Base-by-base conservation (phyloP, 1,140 invertebrate genomes). In the Drosophila suzukii region DNA sequence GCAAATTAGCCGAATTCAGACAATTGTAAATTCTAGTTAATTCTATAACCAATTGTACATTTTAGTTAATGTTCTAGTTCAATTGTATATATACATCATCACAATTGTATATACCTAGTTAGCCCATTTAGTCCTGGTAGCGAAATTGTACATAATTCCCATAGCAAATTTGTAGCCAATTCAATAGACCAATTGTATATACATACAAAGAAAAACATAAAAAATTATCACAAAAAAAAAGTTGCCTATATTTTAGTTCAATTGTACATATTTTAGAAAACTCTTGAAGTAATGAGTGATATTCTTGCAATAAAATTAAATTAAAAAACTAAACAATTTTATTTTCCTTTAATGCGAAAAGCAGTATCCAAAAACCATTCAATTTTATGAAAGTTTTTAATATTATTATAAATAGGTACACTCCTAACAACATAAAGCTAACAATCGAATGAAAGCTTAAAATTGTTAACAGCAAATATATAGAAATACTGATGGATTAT, bases 271-370 rank as follows among this genome's bases (percentile, higher is more conserved):
- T 36, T 17, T 57, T 27, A 71, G 34, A 2, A 49, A 27, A 27
- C 32, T 34, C 36, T 38, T 0, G 20, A 60, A 58, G 15, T 57
- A 61, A 41, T 79, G 75, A 60, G 75, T 83, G 79, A 86, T 88
- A 78, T 60, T 67, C 43, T 39, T 71, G 82, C 78, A 86, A 86
- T 86, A 79, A 88, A 86, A 82, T 79, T 1, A 36, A 75, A 81
- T 85, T 5, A 12, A 46, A 20, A 20, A 46, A 8, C 15, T 10
- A 0, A 34, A 34, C 32, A 8, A 0, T 34, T 34, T 34, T 34
- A 34, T 34, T 34, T 10, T 34, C 2, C 8, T 34, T 10, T 7
- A 8, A 7, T 0, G 30, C 30, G 30, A 8, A 32, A 32, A 2
- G 6, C 30, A 32, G 30, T 6, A 0, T 32, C 0, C 7, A 5